Evolutionary conservation across 2,113 vertebrate genomes (phyloP).

Genomic region (Eulacestoma nigropectus): DNA sequence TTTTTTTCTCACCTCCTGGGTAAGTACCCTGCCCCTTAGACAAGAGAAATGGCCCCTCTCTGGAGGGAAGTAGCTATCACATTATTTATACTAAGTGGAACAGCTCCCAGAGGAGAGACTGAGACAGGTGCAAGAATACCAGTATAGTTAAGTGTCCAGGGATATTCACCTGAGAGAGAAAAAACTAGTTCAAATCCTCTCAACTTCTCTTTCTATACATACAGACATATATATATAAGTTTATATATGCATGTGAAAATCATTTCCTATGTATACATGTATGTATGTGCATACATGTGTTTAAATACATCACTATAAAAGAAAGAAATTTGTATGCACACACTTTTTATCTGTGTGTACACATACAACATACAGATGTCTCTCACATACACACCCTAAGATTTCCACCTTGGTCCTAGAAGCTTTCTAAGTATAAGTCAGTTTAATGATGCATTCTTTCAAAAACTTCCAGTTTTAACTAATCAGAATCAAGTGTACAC

Average conservation of each 20-base stretch:
- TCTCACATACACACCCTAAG: not conserved
- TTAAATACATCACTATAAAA: not conserved
- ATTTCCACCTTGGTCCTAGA: not conserved
- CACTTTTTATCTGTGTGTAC: not conserved
- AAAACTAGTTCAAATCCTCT: not conserved
- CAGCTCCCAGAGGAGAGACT: not conserved
- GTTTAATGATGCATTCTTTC: not conserved
- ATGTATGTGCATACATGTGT: rapidly evolving
- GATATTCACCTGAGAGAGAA: not conserved
- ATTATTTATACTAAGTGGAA: slow-evolving; percentile 30
- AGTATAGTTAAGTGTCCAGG: not conserved
- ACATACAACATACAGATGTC: not conserved
- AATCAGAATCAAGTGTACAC: not conserved
- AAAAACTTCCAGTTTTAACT: not conserved
- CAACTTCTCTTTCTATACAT: not conserved
- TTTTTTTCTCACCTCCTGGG: not conserved
- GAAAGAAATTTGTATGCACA: not conserved
- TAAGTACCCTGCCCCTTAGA: not conserved
- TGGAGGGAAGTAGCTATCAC: not conserved
- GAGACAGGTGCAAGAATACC: not conserved
- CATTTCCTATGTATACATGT: not conserved
- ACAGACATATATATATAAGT: not conserved
- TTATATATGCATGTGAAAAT: not conserved
- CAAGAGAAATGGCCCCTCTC: not conserved
- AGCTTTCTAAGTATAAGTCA: not conserved